Evolutionary conservation across 2,113 vertebrate species (phyloP), one percentile per base, ranked within the genome.

Genomic region (Orthonyx spaldingii): DNA sequence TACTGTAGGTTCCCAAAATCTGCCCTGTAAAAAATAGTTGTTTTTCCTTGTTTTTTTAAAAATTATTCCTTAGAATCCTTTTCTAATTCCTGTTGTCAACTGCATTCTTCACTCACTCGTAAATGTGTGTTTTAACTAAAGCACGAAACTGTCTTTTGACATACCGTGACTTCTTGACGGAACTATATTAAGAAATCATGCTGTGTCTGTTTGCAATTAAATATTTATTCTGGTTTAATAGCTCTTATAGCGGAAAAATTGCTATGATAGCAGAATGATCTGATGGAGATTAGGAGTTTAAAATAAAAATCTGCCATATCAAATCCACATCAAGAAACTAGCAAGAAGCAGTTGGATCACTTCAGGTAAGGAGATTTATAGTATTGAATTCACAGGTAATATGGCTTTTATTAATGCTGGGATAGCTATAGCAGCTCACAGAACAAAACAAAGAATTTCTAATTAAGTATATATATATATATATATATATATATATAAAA

Each of bases 201-300:
- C 41, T 87, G 7, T 49, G 55, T 26, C 27, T 84, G 59, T 81
- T 89, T 95, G 24, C 33, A 91, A 70, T 87, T 53, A 95, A 87
- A 93, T 95, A 96, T 94, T 95, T 94, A 94, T 91, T 52, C 49
- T 77, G 63, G 7, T 33, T 84, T 91, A 89, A 84, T 72, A 69
- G 87, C 44, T 76, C 39, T 75, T 90, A 41, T 5, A 83, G 49
- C 37, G 65, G 71, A 93, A 81, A 77, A 77, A 80, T 11, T 87
- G 16, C 15, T 86, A 69, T 72, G 68, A 52, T 56, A 60, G 23
- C 35, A 60, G 49, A 77, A 93, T 27, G 55, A 93, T 77, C 23
- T 80, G 27, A 72, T 52, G 26, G 30, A 72, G 37, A 56, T 52
- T 60, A 84, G 56, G 39, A 30, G 27, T 39, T 50, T 68, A 52